These are phyloP conservation scores for Oriolus oriolus DNA, from an alignment of 2,113 vertebrate species.

Conservation along the genomic window DNA sequence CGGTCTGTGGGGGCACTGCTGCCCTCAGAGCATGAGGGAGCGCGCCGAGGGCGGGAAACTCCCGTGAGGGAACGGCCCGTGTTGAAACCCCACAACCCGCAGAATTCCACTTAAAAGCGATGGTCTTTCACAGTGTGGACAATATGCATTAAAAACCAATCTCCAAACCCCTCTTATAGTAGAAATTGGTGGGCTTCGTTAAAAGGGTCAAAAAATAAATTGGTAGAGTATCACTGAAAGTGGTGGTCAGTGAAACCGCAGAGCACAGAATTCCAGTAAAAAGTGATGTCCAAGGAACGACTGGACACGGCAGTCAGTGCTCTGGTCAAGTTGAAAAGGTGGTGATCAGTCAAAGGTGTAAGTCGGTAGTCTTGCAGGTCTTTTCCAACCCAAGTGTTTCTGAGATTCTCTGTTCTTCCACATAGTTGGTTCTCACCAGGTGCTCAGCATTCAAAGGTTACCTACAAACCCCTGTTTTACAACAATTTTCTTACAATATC, in stretches of 20 bases:
- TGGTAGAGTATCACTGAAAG: no score
- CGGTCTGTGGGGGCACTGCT: neutral
- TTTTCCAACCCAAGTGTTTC: neutral
- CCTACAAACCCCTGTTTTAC: no score
- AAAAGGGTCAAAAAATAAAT: neutral
- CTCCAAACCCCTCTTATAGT: no score
- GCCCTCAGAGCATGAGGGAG: neutral
- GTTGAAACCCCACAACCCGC: accelerated
- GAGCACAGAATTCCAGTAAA: neutral
- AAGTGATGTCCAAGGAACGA: neutral
- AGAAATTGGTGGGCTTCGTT: no score
- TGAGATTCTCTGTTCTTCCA: neutral
- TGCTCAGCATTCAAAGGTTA: no score
- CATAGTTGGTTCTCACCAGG: neutral
- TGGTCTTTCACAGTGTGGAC: neutral
- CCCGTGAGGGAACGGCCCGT: neutral
- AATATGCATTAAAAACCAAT: neutral
- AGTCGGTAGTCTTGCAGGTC: neutral
- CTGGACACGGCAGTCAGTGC: neutral
- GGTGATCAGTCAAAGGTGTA: no score
- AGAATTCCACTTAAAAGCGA: accelerated
- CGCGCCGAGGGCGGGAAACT: neutral
- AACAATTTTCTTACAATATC: neutral
- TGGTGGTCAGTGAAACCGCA: accelerated
- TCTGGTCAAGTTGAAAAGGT: neutral